Conservation (phyloP, 2,888 invertebrate species). For the Drepana falcataria region DNA sequence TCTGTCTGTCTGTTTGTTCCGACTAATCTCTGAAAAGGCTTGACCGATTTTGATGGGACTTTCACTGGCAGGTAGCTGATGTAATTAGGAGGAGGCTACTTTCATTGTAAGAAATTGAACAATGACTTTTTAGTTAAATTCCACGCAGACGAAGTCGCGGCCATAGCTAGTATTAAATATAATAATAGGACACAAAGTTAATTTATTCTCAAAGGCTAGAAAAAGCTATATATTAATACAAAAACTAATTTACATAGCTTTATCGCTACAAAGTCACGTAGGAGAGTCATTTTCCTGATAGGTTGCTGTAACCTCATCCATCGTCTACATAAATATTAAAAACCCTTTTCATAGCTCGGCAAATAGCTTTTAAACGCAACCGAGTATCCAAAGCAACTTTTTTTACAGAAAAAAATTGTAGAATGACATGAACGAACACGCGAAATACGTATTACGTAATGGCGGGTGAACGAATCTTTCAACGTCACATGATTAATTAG, state of each 20-base stretch:
- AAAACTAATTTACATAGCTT: neutral
- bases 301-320: slow-evolving; percentile 16
- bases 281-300: slow-evolving; percentile 1
- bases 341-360: slow-evolving; percentile 26
- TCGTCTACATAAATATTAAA: slow-evolving; percentile 40
- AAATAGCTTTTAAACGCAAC: slow-evolving; percentile 39
- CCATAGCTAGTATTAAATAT: too few relatives aligned
- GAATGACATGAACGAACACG: slow-evolving; percentile 8
- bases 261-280: slow-evolving; percentile 5
- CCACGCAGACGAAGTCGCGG: too few relatives aligned
- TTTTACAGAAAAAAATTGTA: slow-evolving; percentile 23
- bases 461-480: slow-evolving; percentile 19
- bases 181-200: too few relatives aligned
- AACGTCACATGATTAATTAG: slow-evolving; percentile 22
- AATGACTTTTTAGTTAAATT: too few relatives aligned
- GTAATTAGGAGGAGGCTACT: too few relatives aligned
- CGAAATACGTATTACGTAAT: slow-evolving; percentile 17
- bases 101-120: too few relatives aligned
- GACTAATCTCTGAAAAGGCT: too few relatives aligned
- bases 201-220: neutral
- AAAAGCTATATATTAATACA: neutral
- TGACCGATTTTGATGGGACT: too few relatives aligned
- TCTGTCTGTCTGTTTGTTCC: too few relatives aligned
- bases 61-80: too few relatives aligned
- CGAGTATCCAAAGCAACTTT: slow-evolving; percentile 15